Evolutionary conservation across 2,797 vertebrate genomes (phyloP).

Genomic region (Poecilia gillii): DNA sequence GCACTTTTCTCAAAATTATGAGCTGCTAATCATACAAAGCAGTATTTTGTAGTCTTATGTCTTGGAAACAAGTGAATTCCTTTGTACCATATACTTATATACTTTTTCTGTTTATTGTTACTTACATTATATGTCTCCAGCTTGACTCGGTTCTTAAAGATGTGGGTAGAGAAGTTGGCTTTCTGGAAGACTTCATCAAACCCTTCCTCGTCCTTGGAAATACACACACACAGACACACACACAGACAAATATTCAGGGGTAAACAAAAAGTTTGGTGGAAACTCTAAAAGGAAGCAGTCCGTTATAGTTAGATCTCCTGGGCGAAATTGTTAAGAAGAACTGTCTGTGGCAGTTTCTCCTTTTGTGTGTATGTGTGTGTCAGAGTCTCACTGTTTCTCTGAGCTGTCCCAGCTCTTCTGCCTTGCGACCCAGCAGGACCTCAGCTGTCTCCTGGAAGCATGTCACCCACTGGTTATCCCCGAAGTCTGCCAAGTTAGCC

Average conservation of each 20-base stretch:
- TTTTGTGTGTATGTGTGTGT: conserved; percentile 13
- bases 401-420: conserved; percentile 88
- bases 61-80: conserved; percentile 22
- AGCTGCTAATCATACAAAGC: neutral
- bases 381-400: conserved; percentile 87
- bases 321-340: conserved; percentile 26
- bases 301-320: conserved; percentile 22
- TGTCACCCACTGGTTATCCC: conserved; percentile 96
- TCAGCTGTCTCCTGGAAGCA: conserved; percentile 96
- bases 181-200: conserved; percentile 93
- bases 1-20: neutral
- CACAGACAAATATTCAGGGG: neutral
- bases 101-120: conserved; percentile 39
- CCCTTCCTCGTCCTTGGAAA: conserved; percentile 87
- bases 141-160: conserved; percentile 91
- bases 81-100: conserved; percentile 18
- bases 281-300: conserved; percentile 31
- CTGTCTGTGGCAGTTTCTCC: conserved; percentile 15
- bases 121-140: conserved; percentile 96
- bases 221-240: conserved; percentile 19
- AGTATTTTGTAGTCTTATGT: conserved; percentile 26
- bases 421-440: conserved; percentile 87
- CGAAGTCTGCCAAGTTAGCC: conserved; percentile 93
- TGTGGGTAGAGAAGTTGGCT: conserved; percentile 87
- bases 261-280: conserved; percentile 28